A percentile compares a stretch with the other conserved stretches of the same genome.
phyloP scores from a whole-genome alignment of 1,140 invertebrate genomes.

The Lepidostoma basale region DNA sequence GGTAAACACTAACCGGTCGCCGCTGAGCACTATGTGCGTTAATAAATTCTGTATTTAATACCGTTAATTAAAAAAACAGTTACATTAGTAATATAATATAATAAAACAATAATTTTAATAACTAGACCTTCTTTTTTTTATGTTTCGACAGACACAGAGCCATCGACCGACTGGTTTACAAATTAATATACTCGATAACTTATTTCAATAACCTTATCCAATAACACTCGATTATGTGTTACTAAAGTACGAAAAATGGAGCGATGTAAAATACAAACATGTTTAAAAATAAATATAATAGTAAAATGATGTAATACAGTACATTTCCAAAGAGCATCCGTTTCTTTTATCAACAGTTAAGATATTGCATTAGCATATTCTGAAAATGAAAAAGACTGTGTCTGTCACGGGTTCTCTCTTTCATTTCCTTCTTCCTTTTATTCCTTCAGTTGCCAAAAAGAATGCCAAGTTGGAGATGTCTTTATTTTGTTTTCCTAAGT shows the following conservation, averaged over 20 bases:
- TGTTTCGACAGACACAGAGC: no score
- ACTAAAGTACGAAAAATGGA: background rate
- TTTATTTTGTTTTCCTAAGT: constrained; percentile 17
- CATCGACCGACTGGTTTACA: background rate
- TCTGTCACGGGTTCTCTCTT: constrained; percentile 43
- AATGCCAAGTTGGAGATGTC: constrained; percentile 28
- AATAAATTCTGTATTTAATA: no score
- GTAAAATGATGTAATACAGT: background rate
- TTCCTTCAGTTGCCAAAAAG: constrained; percentile 28
- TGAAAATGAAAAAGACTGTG: constrained; percentile 41
- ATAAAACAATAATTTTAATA: no score
- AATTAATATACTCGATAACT: background rate
- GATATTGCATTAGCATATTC: constrained; percentile 47
- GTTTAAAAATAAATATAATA: background rate
- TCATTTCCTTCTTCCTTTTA: constrained; percentile 38
- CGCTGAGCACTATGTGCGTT: no score
- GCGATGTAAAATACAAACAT: background rate
- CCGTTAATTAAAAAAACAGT: no score
- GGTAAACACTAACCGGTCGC: no score
- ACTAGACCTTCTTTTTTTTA: no score
- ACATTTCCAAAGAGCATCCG: background rate
- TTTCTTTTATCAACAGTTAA: constrained; percentile 36
- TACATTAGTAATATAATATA: no score
- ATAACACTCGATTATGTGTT: background rate
- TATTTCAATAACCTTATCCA: background rate